Evolutionary conservation across 1,140 invertebrate species (phyloP), one percentile per base, ranked within the genome.

Genomic region (Scaptomyza pallida): DNA sequence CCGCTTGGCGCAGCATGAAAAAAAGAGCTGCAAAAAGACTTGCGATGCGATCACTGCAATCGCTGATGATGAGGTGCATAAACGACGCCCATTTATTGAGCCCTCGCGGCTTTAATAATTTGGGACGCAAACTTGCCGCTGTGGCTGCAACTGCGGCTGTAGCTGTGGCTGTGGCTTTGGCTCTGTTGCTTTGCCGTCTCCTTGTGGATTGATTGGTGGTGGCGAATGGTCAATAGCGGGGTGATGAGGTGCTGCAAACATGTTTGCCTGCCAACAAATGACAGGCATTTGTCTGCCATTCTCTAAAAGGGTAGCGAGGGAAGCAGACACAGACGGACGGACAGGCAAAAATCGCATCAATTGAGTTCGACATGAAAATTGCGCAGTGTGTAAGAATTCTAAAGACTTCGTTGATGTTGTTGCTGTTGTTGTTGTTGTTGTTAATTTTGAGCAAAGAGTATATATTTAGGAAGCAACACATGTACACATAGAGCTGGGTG

Each of bases 81-180:
- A 88, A 75, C 82, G 82, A 88, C 82, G 82, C 82, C 83, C 82
- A 88, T 88, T 88, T 88, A 89, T 88, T 78, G 82, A 75, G 78
- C 82, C 82, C 83, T 89, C 63, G 82, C 73, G 82, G 78, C 74
- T 72, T 64, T 75, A 82, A 88, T 82, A 72, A 72, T 74, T 78
- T 60, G 19, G 55, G 65, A 50, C 43, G 68, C 45, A 55, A 15
- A 40, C 45, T 21, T 54, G 40, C 41, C 51, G 57, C 40, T 67
- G 45, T 26, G 35, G 48, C 47, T 63, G 19, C n/a, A n/a, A n/a
- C n/a, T n/a, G n/a, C n/a, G n/a, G n/a, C n/a, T n/a, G n/a, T n/a
- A n/a, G n/a, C n/a, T n/a, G n/a, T n/a, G n/a, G n/a, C n/a, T n/a
- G n/a, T n/a, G n/a, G 5, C 13, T 15, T 4, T 41, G 19, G 19